Evolutionary conservation across 2,113 vertebrate genomes (phyloP).

Genomic region (Dermatemys mawii): DNA sequence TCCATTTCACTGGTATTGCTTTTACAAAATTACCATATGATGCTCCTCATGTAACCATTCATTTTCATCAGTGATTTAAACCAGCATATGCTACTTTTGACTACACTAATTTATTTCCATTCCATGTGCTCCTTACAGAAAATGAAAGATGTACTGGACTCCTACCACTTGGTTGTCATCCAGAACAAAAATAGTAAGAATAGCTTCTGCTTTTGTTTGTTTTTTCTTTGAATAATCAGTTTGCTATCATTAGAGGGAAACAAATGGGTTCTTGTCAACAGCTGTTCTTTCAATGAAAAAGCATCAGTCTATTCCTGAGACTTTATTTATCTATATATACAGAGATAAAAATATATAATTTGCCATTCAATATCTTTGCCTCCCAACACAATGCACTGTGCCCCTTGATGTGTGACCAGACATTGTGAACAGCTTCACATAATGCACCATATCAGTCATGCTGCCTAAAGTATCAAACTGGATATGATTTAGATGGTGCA

Average conservation of each 20-base stretch:
- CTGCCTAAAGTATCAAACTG: neutral
- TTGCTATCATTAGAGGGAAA: neutral
- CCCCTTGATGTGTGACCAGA: conserved; percentile 57
- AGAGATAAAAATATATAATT: neutral
- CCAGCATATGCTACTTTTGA: neutral
- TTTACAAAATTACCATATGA: neutral
- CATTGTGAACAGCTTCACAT: conserved; percentile 34
- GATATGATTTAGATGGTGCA: neutral
- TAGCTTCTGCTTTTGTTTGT: neutral
- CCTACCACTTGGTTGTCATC: neutral
- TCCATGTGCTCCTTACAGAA: neutral
- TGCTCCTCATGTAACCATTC: neutral
- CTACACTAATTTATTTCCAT: neutral
- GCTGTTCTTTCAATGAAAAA: conserved; percentile 42
- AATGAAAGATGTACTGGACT: neutral
- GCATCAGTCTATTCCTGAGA: conserved; percentile 6
- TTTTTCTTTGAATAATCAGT: neutral
- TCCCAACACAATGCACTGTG: conserved; percentile 22
- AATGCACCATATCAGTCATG: neutral
- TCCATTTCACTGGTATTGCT: neutral
- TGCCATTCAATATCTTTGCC: neutral
- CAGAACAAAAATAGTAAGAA: neutral
- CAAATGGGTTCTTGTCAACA: conserved; percentile 33
- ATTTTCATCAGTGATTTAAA: neutral
- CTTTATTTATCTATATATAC: conserved; percentile 16